Evolutionary conservation across 1,140 invertebrate genomes (phyloP).

Genomic region (Solenopsis invicta): DNA sequence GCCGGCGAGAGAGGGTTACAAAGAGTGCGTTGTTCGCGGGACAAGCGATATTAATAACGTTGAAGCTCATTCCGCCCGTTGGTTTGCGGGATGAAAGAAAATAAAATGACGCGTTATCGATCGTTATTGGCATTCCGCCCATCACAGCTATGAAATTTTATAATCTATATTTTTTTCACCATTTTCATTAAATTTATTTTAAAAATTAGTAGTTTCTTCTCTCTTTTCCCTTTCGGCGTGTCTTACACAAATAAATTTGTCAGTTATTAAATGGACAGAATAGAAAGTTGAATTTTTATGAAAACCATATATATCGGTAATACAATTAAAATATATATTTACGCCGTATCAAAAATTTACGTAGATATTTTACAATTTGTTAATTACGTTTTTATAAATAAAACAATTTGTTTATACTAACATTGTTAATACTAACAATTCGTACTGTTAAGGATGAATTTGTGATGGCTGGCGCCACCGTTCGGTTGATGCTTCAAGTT

Average conservation of each 20-base stretch:
- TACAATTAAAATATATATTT: not conserved
- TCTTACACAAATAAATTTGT: not conserved
- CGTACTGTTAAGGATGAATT: not conserved
- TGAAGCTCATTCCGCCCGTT: constrained; percentile 56
- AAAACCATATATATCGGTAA: not conserved
- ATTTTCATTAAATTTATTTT: not conserved
- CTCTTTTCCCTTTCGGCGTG: not conserved
- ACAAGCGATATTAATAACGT: constrained; percentile 61
- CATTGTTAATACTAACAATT: constrained; percentile 12
- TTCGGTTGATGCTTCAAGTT: constrained; percentile 62
- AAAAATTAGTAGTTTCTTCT: not conserved
- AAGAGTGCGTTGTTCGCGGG: constrained; percentile 60
- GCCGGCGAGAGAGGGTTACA: constrained; percentile 41
- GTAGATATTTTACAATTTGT: not conserved
- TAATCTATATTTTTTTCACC: not conserved
- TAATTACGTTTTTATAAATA: not conserved
- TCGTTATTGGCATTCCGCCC: constrained; percentile 47
- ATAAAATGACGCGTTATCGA: constrained; percentile 55
- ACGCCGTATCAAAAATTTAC: not conserved
- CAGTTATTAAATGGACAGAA: not conserved
- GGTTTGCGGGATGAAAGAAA: constrained; percentile 43
- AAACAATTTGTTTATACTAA: not conserved
- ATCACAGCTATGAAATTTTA: constrained; percentile 34
- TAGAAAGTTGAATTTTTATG: not conserved
- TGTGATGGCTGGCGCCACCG: constrained; percentile 72